Conservation (phyloP, 1,140 invertebrate genomes). For the Dendroctonus ponderosae region DNA sequence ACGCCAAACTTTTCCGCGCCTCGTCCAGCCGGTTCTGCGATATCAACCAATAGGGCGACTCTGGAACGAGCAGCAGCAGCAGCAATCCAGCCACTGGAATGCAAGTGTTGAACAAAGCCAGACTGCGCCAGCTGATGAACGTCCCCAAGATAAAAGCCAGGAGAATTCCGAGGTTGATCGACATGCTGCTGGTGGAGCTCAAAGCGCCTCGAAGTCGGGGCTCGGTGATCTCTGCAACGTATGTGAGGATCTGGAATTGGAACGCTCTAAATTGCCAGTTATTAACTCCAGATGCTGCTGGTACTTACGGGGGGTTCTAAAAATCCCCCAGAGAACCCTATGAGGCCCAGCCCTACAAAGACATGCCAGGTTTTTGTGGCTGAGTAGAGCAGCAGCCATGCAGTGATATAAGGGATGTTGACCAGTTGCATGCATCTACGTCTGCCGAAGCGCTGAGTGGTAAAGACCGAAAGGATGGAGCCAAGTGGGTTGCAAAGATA, state of each 20-base stretch:
- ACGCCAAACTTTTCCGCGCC: conserved; percentile 59
- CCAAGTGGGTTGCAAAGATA: conserved; percentile 73
- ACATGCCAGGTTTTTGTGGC: conserved; percentile 59
- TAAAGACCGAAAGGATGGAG: conserved; percentile 66
- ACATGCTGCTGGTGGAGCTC: conserved; percentile 68
- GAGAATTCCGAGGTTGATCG: conserved; percentile 70
- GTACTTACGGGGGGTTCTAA: conserved; percentile 72
- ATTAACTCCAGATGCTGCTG: neutral
- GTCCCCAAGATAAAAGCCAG: conserved; percentile 67
- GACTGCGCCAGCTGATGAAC: conserved; percentile 67
- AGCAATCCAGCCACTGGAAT: conserved; percentile 66
- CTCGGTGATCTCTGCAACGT: conserved; percentile 76
- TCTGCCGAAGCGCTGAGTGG: conserved; percentile 68
- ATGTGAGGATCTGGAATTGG: conserved; percentile 64
- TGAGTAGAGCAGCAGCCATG: conserved; percentile 70
- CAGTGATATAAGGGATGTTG: conserved; percentile 68
- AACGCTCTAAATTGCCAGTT: neutral
- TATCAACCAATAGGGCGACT: conserved; percentile 74
- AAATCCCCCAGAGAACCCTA: conserved; percentile 70
- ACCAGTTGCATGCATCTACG: conserved; percentile 69
- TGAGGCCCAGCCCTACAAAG: conserved; percentile 65
- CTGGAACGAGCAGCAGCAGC: conserved; percentile 67
- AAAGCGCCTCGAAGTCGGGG: conserved; percentile 72
- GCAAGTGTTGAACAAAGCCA: conserved; percentile 64
- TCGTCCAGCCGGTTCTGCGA: conserved; percentile 59